These are phyloP conservation scores for Drosophila truncata DNA, from an alignment of 1,140 invertebrate genomes.

Conservation along the genomic window DNA sequence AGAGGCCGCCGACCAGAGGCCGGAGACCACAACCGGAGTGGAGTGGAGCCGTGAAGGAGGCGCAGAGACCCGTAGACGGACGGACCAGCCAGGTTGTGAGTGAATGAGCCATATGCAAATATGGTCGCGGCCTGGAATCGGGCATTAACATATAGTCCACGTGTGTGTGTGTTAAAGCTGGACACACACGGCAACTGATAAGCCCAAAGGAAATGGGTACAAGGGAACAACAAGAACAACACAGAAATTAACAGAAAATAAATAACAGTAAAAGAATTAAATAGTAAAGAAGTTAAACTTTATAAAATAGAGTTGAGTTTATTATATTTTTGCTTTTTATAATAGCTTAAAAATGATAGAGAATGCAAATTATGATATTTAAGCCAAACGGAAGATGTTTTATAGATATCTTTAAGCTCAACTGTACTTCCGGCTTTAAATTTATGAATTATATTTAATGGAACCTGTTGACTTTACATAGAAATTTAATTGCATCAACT, in stretches of 20 bases:
- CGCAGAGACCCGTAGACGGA: slow-evolving; percentile 30
- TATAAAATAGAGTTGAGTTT: background rate
- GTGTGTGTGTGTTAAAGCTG: slow-evolving; percentile 56
- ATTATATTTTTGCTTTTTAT: background rate
- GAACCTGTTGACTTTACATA: background rate
- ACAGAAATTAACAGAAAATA: background rate
- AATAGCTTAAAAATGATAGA: background rate
- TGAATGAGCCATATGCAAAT: slow-evolving; percentile 83
- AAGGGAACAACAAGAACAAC: slow-evolving; percentile 25
- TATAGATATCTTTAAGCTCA: too few species aligned
- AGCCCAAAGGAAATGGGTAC: slow-evolving; percentile 65
- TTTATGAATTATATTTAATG: background rate
- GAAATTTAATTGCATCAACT: background rate
- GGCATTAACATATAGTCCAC: slow-evolving; percentile 62
- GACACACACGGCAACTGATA: slow-evolving; percentile 70
- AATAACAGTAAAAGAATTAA: background rate
- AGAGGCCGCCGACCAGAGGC: slow-evolving; percentile 10
- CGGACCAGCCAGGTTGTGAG: slow-evolving; percentile 61
- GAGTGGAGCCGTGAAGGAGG: slow-evolving; percentile 9
- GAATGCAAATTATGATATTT: background rate
- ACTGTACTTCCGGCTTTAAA: slow-evolving; percentile 8
- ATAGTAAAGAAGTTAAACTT: background rate
- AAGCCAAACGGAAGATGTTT: background rate
- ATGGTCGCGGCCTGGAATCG: slow-evolving; percentile 66
- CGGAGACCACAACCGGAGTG: slow-evolving; percentile 2